Evolutionary conservation across 2,797 vertebrate genomes (phyloP).

Genomic region (Chromis chromis): DNA sequence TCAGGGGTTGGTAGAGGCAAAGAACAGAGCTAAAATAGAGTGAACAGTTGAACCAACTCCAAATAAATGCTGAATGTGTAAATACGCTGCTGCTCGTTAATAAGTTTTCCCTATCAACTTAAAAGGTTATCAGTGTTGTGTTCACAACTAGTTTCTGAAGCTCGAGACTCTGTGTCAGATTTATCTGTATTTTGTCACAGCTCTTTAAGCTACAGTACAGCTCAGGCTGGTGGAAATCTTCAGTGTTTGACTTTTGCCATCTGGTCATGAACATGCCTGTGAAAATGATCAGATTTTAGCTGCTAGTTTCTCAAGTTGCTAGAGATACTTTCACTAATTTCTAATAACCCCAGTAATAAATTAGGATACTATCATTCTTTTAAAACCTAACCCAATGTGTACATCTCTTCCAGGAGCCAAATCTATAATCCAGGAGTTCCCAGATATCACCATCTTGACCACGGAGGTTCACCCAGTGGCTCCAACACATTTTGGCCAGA

Average conservation of each 20-base stretch:
- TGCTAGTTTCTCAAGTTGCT: not conserved
- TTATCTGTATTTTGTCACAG: no score
- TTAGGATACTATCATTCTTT: not conserved
- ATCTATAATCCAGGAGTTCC: slow-evolving; percentile 98
- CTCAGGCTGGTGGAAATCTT: not conserved
- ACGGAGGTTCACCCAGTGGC: slow-evolving; percentile 96
- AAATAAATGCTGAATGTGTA: slow-evolving; percentile 13
- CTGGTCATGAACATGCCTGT: no score
- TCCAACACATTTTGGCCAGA: slow-evolving; percentile 97
- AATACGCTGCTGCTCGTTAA: slow-evolving; percentile 2
- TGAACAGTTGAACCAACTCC: not conserved
- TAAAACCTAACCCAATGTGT: not conserved
- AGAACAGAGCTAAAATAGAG: no score
- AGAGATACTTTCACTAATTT: not conserved
- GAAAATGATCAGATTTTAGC: not conserved
- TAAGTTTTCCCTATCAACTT: not conserved
- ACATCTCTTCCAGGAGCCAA: slow-evolving; percentile 89
- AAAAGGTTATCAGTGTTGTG: not conserved
- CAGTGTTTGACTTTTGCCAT: not conserved
- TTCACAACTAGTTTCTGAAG: not conserved
- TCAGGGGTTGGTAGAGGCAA: not conserved
- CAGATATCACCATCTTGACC: slow-evolving; percentile 97
- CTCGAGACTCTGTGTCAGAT: no score
- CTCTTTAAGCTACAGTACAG: not conserved
- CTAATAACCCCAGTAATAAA: not conserved